Percentiles rank a stretch among this genome's conserved stretches.
Conservation (phyloP, 2,113 vertebrate genomes). For the Noturus placidus region DNA sequence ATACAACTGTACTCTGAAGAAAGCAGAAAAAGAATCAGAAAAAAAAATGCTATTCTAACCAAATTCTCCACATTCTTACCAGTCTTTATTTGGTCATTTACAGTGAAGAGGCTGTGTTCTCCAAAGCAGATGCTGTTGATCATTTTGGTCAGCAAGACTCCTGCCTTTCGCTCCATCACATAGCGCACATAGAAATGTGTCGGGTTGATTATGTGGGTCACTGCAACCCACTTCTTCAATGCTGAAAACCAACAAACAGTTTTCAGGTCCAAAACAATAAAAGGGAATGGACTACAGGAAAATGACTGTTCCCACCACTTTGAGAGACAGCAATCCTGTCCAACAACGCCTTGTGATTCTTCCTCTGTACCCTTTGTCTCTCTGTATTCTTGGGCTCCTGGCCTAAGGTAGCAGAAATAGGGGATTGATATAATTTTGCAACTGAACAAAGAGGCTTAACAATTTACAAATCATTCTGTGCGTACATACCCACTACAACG, state of each 20-base stretch:
- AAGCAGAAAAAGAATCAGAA: too few relatives aligned
- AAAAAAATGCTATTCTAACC: neutral
- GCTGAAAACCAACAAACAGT: constrained; percentile 48
- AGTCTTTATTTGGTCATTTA: constrained; percentile 73
- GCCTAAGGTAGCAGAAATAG: neutral
- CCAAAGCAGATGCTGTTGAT: constrained; percentile 71
- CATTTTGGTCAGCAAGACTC: constrained; percentile 69
- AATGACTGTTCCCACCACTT: neutral
- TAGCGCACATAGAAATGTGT: constrained; percentile 86
- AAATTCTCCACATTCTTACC: constrained; percentile 67
- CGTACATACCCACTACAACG: constrained; percentile 11
- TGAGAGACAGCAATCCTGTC: neutral
- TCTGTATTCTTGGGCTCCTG: neutral
- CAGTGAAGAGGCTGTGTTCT: constrained; percentile 60
- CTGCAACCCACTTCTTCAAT: constrained; percentile 75
- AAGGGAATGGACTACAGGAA: neutral
- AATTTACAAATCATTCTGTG: neutral
- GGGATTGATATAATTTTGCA: neutral
- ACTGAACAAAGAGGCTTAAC: neutral
- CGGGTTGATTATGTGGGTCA: constrained; percentile 83
- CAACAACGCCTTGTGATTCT: neutral
- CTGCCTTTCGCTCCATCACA: constrained; percentile 71
- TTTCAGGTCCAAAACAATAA: neutral
- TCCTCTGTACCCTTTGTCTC: constrained; percentile 8
- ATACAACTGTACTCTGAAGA: too few relatives aligned